Evolutionary conservation across 2,113 vertebrate genomes (phyloP), one percentile per base, ranked within the genome.

Genomic region (Anarhynchus alexandrinus): DNA sequence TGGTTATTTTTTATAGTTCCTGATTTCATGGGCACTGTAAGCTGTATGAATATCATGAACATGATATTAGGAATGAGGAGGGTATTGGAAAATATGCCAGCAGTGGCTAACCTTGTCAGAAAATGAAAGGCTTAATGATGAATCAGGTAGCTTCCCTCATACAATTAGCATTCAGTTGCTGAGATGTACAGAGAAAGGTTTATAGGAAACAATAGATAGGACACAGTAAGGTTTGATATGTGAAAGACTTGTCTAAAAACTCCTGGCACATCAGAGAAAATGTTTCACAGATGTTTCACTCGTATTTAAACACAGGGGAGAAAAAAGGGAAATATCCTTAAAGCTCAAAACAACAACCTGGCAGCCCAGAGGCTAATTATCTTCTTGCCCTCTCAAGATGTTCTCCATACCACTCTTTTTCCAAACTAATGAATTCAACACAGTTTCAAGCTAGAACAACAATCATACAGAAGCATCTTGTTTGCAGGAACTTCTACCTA

Each of bases 1-100:
- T 97, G 76, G 76, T 93, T 95, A 86, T 94, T 96, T 96, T 95
- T 94, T 92, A 83, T 70, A 81, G 71, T 92, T 96, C 6, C 71
- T 71, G 90, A 90, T 93, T 97, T 93, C 88, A 78, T 70, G 94
- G 96, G 58, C 78, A 86, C 36, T 96, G 71, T 42, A 93, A 93
- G 15, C 58, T 73, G 49, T 71, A 59, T 42, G 49, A 55, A 65
- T 90, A 74, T 45, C 32, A 77, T 73, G 49, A 93, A 42, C 82
- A 92, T 71, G 45, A 83, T 95, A 90, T 74, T 74, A 94, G 67
- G 38, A 95, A 81, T 71, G 59, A 92, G 47, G 51, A 88, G 49
- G 59, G 51, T 86, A 81, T 47, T 88, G 40, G 66, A 71, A 93
- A 94, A 94, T 64, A 83, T 5, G 71, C 45, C 71, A 78, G 76